Conservation (phyloP, 2,113 vertebrate genomes). For the Gopherus flavomarginatus region DNA sequence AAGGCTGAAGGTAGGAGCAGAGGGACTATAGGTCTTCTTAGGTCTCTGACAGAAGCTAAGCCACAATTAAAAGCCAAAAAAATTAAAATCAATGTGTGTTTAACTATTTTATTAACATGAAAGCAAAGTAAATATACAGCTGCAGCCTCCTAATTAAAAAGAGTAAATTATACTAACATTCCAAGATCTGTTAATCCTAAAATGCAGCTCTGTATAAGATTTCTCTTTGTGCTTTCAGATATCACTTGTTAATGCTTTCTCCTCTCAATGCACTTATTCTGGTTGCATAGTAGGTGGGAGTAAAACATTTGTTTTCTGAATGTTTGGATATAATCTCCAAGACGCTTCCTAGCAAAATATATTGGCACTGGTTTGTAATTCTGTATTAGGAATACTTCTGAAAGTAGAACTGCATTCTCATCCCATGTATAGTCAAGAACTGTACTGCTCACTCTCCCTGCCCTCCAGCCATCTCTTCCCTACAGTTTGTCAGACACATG, state of each 20-base stretch:
- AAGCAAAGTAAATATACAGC: not conserved
- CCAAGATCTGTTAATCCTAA: not conserved
- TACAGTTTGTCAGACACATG: not conserved
- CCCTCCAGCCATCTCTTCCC: not conserved
- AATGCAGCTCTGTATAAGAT: not conserved
- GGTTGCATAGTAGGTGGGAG: rapidly evolving
- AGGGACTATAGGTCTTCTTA: not conserved
- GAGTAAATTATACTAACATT: not conserved
- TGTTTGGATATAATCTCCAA: not conserved
- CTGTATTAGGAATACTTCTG: slow-evolving; percentile 18
- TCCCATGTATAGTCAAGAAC: slow-evolving; percentile 29
- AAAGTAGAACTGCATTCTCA: not conserved
- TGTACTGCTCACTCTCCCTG: not conserved
- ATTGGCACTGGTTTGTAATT: not conserved
- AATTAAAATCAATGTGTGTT: not conserved
- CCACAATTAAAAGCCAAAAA: not conserved
- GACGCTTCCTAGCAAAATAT: not conserved
- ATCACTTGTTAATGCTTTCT: not conserved
- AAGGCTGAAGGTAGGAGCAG: not conserved
- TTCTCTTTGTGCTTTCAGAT: not conserved
- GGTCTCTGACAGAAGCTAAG: not conserved
- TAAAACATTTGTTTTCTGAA: slow-evolving; percentile 18
- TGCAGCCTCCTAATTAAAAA: not conserved
- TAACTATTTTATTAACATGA: not conserved
- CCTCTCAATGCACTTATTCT: not conserved